These are phyloP conservation scores for Chlorops oryzae DNA, from an alignment of 1,140 invertebrate genomes.

Conservation along the genomic window DNA sequence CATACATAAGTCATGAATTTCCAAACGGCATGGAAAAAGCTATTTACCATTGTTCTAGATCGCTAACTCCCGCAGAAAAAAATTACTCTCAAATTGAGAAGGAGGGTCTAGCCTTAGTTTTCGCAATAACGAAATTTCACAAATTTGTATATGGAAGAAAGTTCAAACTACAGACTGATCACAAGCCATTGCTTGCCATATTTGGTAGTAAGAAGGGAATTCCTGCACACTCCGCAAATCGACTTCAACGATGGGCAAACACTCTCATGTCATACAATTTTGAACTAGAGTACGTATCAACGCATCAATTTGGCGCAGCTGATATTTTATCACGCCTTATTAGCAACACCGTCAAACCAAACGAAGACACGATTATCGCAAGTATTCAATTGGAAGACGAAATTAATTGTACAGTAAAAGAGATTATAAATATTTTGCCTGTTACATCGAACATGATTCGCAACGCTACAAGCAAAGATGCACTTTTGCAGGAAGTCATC, in stretches of 20 bases:
- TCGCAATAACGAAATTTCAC: constrained; percentile 39
- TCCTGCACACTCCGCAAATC: constrained; percentile 19
- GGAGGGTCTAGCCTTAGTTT: constrained; percentile 48
- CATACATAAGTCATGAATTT: constrained; percentile 23
- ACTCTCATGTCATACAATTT: constrained; percentile 23
- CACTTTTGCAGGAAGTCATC: constrained; percentile 5
- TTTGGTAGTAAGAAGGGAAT: constrained; percentile 30
- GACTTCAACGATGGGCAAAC: constrained; percentile 35
- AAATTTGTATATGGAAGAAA: constrained; percentile 34
- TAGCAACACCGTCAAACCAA: constrained; percentile 1
- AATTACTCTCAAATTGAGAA: constrained; percentile 46
- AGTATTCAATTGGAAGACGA: constrained; percentile 10
- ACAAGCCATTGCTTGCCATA: constrained; percentile 44
- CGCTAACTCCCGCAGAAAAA: constrained; percentile 40
- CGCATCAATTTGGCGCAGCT: constrained; percentile 21
- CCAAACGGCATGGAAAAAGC: constrained; percentile 31
- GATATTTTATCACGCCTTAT: constrained; percentile 29
- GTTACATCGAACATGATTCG: constrained; percentile 1
- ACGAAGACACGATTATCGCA: constrained; percentile 8
- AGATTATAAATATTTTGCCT: constrained; percentile 1
- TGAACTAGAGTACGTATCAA: constrained; percentile 23
- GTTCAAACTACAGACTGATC: constrained; percentile 46
- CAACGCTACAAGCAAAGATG: background rate
- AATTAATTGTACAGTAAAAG: constrained; percentile 4
- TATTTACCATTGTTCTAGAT: constrained; percentile 35